Evolutionary conservation across 2,888 invertebrate genomes (phyloP).

Genomic region (Erpobdella octoculata): DNA sequence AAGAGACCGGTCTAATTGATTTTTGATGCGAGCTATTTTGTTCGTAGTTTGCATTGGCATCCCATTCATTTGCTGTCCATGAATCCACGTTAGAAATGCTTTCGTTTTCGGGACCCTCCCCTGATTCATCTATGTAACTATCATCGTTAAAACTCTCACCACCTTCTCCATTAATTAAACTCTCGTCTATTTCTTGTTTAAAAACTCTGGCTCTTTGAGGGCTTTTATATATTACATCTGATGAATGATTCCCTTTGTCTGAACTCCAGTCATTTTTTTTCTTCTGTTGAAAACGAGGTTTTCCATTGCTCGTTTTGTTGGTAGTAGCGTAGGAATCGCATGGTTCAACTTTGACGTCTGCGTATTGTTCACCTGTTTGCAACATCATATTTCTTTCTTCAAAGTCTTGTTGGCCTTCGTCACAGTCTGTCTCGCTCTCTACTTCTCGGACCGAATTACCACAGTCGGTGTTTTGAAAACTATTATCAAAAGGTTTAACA

Average conservation of each 20-base stretch:
- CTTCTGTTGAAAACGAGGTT: too few relatives aligned
- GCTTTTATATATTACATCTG: too few relatives aligned
- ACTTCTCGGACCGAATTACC: neutral
- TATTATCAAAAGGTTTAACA: neutral
- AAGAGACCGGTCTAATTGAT: too few relatives aligned
- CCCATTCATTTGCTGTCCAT: neutral
- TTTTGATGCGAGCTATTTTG: neutral
- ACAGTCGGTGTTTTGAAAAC: too few relatives aligned
- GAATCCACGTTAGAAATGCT: neutral
- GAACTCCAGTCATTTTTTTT: too few relatives aligned
- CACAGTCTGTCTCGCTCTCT: too few relatives aligned
- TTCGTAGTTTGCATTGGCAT: neutral
- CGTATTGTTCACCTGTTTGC: neutral
- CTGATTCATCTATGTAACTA: neutral
- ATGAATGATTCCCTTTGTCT: too few relatives aligned
- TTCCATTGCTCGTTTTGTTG: neutral
- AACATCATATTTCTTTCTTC: neutral
- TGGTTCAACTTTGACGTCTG: neutral
- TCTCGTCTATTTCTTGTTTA: neutral
- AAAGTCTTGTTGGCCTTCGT: too few relatives aligned
- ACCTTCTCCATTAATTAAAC: neutral
- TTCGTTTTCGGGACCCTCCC: neutral
- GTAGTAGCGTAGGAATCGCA: too few relatives aligned
- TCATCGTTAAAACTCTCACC: neutral
- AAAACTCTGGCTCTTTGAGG: too few relatives aligned